Base-by-base conservation (phyloP, 2,113 vertebrate genomes). In the Corapipo altera region DNA sequence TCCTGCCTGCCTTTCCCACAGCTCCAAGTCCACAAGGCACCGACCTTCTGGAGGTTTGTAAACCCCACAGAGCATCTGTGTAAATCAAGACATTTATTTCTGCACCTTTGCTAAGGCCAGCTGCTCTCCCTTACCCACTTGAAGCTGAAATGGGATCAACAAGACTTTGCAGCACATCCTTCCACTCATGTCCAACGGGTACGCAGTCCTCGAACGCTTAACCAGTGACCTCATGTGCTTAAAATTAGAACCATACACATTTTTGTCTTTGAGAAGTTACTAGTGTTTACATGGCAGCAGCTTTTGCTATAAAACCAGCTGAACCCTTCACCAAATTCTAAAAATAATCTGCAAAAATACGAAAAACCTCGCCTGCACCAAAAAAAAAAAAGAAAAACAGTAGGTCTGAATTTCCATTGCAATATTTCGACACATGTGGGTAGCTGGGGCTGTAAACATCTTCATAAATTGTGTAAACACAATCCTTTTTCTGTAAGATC, bases 181-280 rank as follows among this genome's bases (percentile, higher is more conserved):
- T 77, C 85, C 0, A 1, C 86, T 86, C 17, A 1, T 17, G 67
- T 76, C 54, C 0, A 2, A 43, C 51, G 9, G 3, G 49, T 54
- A n/a, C 12, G 0, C 17, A 20, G 52, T 81, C 74, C 79, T 86
- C 24, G 1, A 73, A 54, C 82, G 21, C 75, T 88, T 61, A n/a
- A 76, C 49, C 8, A 21, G 16, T 94, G 88, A 94, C 85, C 88
- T 94, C 93, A 88, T 55, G 55, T 28, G 23, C 73, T 82, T 96
- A 83, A 93, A 94, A 96, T 96, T 91, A 88, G 90, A 95, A 86
- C 73, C 65, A 64, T 75, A 30, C 75, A 37, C 67, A 84, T 88
- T 96, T 92, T 95, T 77, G 52, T 65, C 83, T 94, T 86, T 74
- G 69, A 93, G 83, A 64, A 88, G 75, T 94, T 61, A 35, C 30